Evolutionary conservation across 2,797 vertebrate species (phyloP).

Genomic region (Myotis planiceps): DNA sequence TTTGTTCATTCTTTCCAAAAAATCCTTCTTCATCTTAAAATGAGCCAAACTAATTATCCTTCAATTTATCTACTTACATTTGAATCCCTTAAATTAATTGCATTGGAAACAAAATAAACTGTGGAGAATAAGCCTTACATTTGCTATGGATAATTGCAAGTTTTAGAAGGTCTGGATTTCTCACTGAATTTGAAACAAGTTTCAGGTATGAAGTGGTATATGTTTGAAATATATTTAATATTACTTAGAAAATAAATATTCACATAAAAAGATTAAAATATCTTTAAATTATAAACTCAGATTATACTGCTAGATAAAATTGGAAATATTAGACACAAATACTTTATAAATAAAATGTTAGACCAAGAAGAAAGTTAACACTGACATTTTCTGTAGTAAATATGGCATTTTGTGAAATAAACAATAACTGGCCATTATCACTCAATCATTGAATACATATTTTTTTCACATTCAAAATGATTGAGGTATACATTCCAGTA

Average conservation of each 20-base stretch:
- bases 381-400: neutral
- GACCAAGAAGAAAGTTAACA: neutral
- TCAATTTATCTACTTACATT: constrained; percentile 35
- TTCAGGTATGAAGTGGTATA: neutral
- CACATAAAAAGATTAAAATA: neutral
- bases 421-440: neutral
- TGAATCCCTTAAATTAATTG: constrained; percentile 17
- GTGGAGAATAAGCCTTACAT: neutral
- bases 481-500: neutral
- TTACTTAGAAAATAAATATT: neutral
- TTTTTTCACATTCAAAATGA: neutral
- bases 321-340: neutral
- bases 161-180: neutral
- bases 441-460: neutral
- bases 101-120: neutral
- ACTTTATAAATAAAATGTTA: neutral
- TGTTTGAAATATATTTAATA: neutral
- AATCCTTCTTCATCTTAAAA: neutral
- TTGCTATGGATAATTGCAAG: neutral
- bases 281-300: neutral
- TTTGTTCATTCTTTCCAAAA: neutral
- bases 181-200: neutral
- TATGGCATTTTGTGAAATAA: neutral
- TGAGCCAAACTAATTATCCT: neutral
- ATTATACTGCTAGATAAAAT: neutral